Evolutionary conservation across 2,888 invertebrate species (phyloP).

Genomic region (Amiota communis): DNA sequence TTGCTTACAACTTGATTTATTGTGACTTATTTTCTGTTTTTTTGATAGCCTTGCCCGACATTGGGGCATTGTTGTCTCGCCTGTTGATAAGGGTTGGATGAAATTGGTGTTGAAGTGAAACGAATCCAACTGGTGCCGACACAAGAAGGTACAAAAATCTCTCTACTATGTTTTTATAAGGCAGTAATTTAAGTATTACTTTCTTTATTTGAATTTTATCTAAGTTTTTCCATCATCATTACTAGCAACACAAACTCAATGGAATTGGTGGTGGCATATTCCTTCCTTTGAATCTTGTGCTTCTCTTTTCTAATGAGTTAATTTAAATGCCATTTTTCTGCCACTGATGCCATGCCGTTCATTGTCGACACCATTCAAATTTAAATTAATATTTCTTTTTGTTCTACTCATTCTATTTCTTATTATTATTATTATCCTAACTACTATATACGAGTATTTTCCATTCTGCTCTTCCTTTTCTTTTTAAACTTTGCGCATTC

Average conservation of each 20-base stretch:
- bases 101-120: too few species aligned
- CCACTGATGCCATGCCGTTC: not conserved
- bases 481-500: not conserved
- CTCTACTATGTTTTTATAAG: too few species aligned
- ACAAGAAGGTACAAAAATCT: too few species aligned
- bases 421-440: not conserved
- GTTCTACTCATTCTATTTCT: slow-evolving; percentile 40
- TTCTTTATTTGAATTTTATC: too few species aligned
- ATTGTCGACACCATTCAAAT: slow-evolving; percentile 8
- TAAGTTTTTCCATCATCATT: too few species aligned
- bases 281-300: slow-evolving; percentile 18
- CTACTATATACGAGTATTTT: not conserved
- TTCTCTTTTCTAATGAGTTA: slow-evolving; percentile 56
- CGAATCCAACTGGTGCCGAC: too few species aligned
- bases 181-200: too few species aligned
- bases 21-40: not conserved
- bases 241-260: too few species aligned
- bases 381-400: slow-evolving; percentile 31
- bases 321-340: slow-evolving; percentile 59
- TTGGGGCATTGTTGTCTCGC: slow-evolving; percentile 8
- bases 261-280: too few species aligned
- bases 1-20: slow-evolving; percentile 28
- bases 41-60: too few species aligned
- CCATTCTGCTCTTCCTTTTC: not conserved
- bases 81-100: slow-evolving; percentile 24